Evolutionary conservation across 53 echinoderm and acorn worm species (phyloP), one percentile per base, ranked within the genome.

Genomic region (Astropecten irregularis): DNA sequence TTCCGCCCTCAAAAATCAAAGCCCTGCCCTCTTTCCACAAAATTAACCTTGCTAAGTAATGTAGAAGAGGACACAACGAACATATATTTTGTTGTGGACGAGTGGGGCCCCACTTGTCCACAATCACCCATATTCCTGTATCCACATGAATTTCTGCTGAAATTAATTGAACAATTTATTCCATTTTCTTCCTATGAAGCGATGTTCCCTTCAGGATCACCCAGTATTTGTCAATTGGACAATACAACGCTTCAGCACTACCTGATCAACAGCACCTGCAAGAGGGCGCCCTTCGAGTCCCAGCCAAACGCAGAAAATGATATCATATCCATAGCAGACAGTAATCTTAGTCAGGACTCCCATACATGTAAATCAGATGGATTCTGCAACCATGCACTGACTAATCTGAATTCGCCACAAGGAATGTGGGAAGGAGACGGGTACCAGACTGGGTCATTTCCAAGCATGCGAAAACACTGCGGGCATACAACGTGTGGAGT

Each of bases 401-500:
- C 31, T 61, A 33, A 31, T 26, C 34, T 53, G 54, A 38, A 32
- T 18, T 21, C 71, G 14, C 22, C 22, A 30, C n/a, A n/a, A n/a
- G n/a, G n/a, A 20, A 16, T 46, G 26, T 76, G 58, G 76, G 76
- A 57, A 18, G 23, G 29, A 39, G 62, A 47, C 19, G 42, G 79
- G 11, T 47, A 79, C 62, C 79, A 79, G 62, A 32, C 62, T 20
- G 19, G 28, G 26, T 18, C 30, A 20, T 13, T 33, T 62, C 62
- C 61, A 19, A 19, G 62, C 35, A 4, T 29, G 18, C 42, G 79
- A 21, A 39, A 46, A 39, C 31, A 46, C 30, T 79, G 79, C 31
- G 63, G 63, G 8, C 79, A 79, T 63, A 79, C 79, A 32, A 79
- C 79, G 19, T 79, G 79, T 14, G 27, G 62, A 39, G 79, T 79